phyloP scores from a whole-genome alignment of 2,888 invertebrate species.

The Apamea epomidion region DNA sequence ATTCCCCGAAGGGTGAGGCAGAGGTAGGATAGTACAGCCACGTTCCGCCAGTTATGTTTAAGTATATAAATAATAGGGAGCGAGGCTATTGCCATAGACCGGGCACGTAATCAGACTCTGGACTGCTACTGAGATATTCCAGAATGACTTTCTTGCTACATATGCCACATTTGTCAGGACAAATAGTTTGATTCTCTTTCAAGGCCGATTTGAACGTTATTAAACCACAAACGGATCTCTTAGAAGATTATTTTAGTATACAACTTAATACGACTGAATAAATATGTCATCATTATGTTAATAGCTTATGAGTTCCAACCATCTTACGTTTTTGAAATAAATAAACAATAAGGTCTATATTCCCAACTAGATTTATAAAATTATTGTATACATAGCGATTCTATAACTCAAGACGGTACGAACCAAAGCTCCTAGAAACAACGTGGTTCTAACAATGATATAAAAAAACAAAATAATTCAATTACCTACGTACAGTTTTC shows the following conservation, averaged over 20 bases:
- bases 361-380: neutral
- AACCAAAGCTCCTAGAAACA: neutral
- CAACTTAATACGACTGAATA: neutral
- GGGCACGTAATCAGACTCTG: neutral
- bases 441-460: neutral
- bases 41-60: neutral
- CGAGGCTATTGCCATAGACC: too few relatives aligned
- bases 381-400: neutral
- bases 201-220: neutral
- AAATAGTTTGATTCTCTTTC: neutral
- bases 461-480: neutral
- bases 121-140: neutral
- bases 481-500: conserved; percentile 5
- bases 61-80: too few relatives aligned
- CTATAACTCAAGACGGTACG: neutral
- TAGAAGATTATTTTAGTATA: neutral
- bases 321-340: neutral
- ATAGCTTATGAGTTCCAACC: neutral
- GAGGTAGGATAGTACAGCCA: neutral
- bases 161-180: neutral
- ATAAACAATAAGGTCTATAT: neutral
- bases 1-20: neutral
- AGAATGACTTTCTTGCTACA: neutral
- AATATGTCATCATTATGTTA: too few relatives aligned
- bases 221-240: neutral